These are phyloP conservation scores for Bolinopsis microptera DNA, from an alignment of 37 sponge, comb jelly and placozoan species.

Conservation along the genomic window DNA sequence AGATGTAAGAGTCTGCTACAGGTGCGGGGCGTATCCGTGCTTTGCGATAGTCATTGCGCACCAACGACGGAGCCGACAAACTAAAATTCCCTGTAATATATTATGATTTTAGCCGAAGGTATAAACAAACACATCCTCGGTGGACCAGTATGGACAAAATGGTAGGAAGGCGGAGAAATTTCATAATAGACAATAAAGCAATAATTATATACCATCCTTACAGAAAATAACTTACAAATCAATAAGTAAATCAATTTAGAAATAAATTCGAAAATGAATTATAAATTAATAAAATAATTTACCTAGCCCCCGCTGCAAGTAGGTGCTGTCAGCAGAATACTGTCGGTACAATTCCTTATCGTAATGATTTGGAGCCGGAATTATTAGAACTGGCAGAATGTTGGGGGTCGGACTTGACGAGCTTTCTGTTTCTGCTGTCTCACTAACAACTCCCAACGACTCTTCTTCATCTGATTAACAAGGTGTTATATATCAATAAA, in stretches of 20 bases:
- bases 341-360: not conserved
- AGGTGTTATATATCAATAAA: no score
- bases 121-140: no score
- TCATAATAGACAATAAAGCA: no score
- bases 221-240: no score
- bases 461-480: slow-evolving; percentile 21
- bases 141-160: no score
- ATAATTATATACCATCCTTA: no score
- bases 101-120: no score
- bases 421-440: not conserved
- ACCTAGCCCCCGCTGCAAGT: slow-evolving; percentile 52
- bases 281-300: not conserved
- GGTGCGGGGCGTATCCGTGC: not conserved
- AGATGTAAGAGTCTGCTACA: slow-evolving; percentile 54
- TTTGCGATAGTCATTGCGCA: not conserved
- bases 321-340: slow-evolving; percentile 49
- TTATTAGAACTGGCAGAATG: not conserved
- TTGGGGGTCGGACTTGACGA: not conserved
- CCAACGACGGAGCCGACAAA: not conserved
- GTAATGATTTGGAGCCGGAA: not conserved
- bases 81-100: slow-evolving; percentile 8
- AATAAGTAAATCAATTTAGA: no score
- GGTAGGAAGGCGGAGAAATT: no score
- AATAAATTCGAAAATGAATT: no score
- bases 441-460: not conserved